phyloP scores from a whole-genome alignment of 2,888 invertebrate genomes.

The Drosophila lutescens region DNA sequence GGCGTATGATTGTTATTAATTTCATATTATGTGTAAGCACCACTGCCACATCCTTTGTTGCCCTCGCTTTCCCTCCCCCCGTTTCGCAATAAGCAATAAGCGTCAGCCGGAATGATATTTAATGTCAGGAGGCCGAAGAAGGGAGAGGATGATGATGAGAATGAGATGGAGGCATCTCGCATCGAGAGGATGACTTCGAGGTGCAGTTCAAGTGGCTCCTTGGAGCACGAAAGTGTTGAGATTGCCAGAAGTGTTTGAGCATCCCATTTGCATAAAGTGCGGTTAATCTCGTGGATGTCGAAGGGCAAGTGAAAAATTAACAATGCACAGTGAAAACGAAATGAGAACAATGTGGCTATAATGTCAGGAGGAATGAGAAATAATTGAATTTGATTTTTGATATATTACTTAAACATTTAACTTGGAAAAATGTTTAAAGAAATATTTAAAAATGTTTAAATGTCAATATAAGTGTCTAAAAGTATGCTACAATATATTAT shows the following conservation, averaged over 20 bases:
- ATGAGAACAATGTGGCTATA: neutral
- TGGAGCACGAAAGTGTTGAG: conserved; percentile 36
- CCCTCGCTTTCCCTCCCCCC: conserved; percentile 17
- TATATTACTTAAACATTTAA: no score
- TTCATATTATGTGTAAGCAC: conserved; percentile 69
- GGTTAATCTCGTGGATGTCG: conserved; percentile 30
- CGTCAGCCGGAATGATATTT: conserved; percentile 75
- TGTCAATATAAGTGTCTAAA: no score
- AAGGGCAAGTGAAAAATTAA: conserved; percentile 24
- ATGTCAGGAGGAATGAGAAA: neutral
- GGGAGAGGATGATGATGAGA: neutral
- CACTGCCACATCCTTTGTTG: conserved; percentile 21
- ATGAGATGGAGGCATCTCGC: conserved; percentile 8
- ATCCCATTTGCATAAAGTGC: conserved; percentile 43
- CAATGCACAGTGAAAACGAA: conserved; percentile 8
- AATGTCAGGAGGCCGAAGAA: conserved; percentile 53
- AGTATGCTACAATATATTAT: no score
- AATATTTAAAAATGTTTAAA: no score
- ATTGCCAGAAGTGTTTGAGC: conserved; percentile 29
- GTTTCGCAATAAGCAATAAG: conserved; percentile 75
- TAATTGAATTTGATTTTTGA: neutral
- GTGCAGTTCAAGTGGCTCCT: conserved; percentile 46
- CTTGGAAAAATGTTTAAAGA: no score
- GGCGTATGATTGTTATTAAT: conserved; percentile 79
- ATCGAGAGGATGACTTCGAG: conserved; percentile 33